Evolutionary conservation across 2,797 vertebrate genomes (phyloP).

Genomic region (Hipposideros larvatus): DNA sequence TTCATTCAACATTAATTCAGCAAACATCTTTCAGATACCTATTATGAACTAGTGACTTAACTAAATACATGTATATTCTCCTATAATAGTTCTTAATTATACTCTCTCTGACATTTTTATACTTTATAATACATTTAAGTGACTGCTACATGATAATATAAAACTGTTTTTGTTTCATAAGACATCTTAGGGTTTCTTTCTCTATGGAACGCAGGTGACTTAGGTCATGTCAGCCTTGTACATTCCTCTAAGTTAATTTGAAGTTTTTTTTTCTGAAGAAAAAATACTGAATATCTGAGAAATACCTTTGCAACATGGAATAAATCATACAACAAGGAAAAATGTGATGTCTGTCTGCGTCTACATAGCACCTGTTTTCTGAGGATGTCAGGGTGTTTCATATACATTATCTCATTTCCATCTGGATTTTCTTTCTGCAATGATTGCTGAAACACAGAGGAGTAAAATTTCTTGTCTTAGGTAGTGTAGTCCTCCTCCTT

Average conservation of each 20-base stretch:
- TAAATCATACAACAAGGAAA: neutral
- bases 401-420: neutral
- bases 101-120: neutral
- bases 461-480: neutral
- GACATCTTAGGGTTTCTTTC: neutral
- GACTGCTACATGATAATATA: neutral
- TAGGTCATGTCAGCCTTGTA: neutral
- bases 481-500: neutral
- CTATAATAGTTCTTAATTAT: neutral
- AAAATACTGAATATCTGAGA: conserved; percentile 15
- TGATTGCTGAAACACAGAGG: neutral
- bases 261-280: conserved; percentile 57
- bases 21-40: conserved; percentile 42
- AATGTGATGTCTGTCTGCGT: neutral
- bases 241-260: conserved; percentile 34
- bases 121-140: neutral
- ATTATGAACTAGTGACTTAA: neutral
- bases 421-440: neutral
- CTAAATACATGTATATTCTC: neutral
- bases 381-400: neutral
- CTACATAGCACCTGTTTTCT: neutral
- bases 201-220: neutral
- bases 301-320: neutral
- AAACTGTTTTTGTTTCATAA: neutral
- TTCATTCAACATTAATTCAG: neutral